Evolutionary conservation across 2,113 vertebrate species (phyloP), one percentile per base, ranked within the genome.

Genomic region (Thamnophis sirtalis): DNA sequence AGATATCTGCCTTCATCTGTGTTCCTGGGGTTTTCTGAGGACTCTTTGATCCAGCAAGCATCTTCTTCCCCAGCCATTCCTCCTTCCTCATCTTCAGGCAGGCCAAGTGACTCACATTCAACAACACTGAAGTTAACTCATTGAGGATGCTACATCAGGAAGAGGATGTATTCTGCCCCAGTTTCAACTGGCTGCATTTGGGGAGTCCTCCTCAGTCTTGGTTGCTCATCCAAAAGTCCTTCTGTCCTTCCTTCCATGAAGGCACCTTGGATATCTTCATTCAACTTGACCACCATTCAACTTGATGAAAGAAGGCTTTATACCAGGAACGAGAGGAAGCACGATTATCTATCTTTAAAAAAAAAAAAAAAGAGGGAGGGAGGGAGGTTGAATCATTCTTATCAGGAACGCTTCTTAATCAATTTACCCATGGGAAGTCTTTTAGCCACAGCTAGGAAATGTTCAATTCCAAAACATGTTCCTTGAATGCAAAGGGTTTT

Each of bases 261-360:
- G 28, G 86, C 15, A 24, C 28, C 26, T 8, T 9, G 28, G 50
- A 33, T 28, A 28, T 15, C 9, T 8, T 38, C 50, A 13, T 54
- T 38, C 56, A 50, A 11, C 49, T 92, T 91, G 91, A 92, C 33
- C 92, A 56, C 92, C 92, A n/a, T n/a, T n/a, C n/a, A 92, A 33
- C 2, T 7, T 7, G 0, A 80, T 90, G 58, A 50, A 1, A 88
- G 80, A 0, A 87, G n/a, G 3, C 0, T 17, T 19, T 84, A 84
- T 89, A 84, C 88, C 5, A n/a, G 33, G 88, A 93, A 19, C 8
- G 33, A 80, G 33, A 80, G 2, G 33, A 80, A 80, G 6, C 33
- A 9, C 17, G 6, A 21, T 3, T 7, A 80, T 21, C 24, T n/a
- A 3, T 7, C 15, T 63, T 43, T 43, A 2, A 2, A 43, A 43